phyloP scores from a whole-genome alignment of 2,113 vertebrate genomes.

The Loxodonta africana region DNA sequence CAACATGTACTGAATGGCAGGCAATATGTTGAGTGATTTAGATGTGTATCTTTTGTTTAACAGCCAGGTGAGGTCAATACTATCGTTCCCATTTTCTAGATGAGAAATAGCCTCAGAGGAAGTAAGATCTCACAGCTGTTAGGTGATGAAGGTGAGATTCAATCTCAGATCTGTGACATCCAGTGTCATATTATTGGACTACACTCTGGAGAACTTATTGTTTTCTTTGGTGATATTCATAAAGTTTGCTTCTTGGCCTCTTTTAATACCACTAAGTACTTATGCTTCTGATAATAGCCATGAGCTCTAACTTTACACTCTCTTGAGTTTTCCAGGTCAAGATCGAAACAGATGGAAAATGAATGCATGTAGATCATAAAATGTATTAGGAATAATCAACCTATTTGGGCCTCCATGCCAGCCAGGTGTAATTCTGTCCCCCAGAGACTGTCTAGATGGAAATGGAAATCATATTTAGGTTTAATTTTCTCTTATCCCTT shows the following conservation, averaged over 20 bases:
- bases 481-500: background rate
- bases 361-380: background rate
- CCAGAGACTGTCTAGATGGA: background rate
- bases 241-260: background rate
- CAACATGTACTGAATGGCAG: background rate
- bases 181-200: background rate
- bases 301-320: background rate
- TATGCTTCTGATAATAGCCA: background rate
- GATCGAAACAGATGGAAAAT: background rate
- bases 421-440: background rate
- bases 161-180: background rate
- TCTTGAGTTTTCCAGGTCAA: background rate
- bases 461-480: background rate
- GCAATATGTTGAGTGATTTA: background rate
- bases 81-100: conserved; percentile 32
- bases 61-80: no score
- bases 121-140: background rate
- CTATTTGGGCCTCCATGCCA: background rate
- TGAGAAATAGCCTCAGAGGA: background rate
- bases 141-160: background rate
- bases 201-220: background rate
- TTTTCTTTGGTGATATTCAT: background rate
- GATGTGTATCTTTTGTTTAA: background rate
- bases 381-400: background rate
- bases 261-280: background rate